phyloP scores from a whole-genome alignment of 2,113 vertebrate species.

The Chroicocephalus ridibundus region DNA sequence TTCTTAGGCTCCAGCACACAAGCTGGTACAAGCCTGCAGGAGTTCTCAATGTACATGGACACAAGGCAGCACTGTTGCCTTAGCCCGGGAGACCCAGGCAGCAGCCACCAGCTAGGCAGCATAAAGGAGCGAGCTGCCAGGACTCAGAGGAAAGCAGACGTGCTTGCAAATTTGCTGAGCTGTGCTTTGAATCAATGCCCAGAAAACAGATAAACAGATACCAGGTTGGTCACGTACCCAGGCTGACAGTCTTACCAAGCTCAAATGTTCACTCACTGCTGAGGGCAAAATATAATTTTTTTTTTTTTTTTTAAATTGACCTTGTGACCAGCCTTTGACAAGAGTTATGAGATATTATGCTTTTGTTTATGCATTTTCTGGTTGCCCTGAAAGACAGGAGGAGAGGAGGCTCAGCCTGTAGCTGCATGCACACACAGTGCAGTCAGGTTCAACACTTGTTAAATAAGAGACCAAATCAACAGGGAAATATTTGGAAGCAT shows the following conservation, averaged over 20 bases:
- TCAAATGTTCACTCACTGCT: neutral
- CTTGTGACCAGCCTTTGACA: neutral
- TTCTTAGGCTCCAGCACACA: neutral
- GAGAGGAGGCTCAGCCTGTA: neutral
- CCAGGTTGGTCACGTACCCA: neutral
- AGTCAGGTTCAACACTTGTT: neutral
- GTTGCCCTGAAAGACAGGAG: neutral
- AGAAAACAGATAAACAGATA: neutral
- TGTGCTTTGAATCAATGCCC: neutral
- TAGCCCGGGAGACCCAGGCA: neutral
- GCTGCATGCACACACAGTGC: neutral
- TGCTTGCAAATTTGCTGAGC: neutral
- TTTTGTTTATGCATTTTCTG: neutral
- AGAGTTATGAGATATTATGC: neutral
- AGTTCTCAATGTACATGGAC: neutral
- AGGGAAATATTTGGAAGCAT: conserved; percentile 19
- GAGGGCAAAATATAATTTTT: neutral
- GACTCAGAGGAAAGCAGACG: neutral
- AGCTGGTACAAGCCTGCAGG: neutral
- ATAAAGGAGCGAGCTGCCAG: neutral
- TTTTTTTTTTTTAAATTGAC: neutral
- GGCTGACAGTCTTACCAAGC: neutral
- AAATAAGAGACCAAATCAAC: conserved; percentile 24
- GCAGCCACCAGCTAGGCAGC: neutral
- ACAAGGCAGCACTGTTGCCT: neutral